phyloP scores from a whole-genome alignment of 1,140 invertebrate species.

The Babylonia areolata region DNA sequence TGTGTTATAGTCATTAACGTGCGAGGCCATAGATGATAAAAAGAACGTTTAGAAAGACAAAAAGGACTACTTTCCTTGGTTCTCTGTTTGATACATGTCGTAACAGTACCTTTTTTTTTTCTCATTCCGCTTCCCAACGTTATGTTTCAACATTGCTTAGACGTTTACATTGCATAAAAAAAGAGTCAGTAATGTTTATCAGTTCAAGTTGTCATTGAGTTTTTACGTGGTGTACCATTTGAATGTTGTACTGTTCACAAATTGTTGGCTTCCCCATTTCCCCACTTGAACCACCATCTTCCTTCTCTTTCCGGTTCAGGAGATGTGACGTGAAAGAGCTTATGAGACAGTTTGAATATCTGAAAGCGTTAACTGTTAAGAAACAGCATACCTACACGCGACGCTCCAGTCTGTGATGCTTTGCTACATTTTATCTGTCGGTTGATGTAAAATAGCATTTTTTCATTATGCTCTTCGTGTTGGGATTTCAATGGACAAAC shows the following conservation, averaged over 20 bases:
- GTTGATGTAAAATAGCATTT: slow-evolving; percentile 1
- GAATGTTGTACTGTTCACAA: not conserved
- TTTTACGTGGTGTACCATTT: not conserved
- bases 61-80: not conserved
- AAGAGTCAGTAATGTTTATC: not conserved
- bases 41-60: not conserved
- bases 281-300: not conserved
- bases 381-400: not conserved
- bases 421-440: slow-evolving; percentile 15
- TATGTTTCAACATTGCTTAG: not conserved
- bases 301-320: not conserved
- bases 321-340: not conserved
- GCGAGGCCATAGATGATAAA: slow-evolving; percentile 2
- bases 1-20: not conserved
- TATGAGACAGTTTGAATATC: not conserved
- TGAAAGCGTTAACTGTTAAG: not conserved
- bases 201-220: slow-evolving; percentile 7
- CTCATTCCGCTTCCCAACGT: not conserved
- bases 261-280: not conserved
- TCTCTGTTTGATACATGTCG: not conserved
- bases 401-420: not conserved
- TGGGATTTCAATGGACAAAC: not conserved
- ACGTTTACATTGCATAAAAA: not conserved
- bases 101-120: not conserved
- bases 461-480: slow-evolving; percentile 12